Percentiles rank a stretch among this genome's conserved stretches.
These are phyloP conservation scores for Spheniscus humboldti DNA, from an alignment of 2,797 vertebrate genomes.

Conservation along the genomic window DNA sequence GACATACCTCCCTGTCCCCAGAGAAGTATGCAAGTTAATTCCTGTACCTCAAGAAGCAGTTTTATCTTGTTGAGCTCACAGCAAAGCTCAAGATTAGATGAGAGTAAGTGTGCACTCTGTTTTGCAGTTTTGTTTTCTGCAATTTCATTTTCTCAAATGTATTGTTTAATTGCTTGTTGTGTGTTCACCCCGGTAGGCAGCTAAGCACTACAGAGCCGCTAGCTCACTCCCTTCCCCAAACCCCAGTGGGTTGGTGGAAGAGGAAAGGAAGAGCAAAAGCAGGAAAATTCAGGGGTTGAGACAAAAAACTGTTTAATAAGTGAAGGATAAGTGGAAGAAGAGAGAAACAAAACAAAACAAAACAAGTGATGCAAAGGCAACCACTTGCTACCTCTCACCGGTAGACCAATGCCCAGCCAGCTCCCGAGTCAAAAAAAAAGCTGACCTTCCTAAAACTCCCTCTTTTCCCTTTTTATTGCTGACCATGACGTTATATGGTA, in stretches of 20 bases:
- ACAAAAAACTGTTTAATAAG: not conserved
- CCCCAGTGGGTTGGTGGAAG: accelerated
- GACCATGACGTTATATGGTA: accelerated
- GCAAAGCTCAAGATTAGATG: not conserved
- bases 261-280: not conserved
- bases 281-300: not conserved
- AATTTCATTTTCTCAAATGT: not conserved
- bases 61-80: not conserved
- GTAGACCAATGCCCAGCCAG: not conserved
- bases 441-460: not conserved
- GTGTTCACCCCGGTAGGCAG: not conserved
- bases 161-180: not conserved
- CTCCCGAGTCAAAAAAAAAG: not conserved
- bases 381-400: accelerated
- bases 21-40: not conserved
- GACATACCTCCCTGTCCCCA: accelerated
- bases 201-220: not conserved
- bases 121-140: not conserved
- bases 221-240: accelerated
- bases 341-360: not conserved
- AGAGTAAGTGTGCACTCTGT: not conserved
- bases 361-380: not conserved
- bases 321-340: not conserved
- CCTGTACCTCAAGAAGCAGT: not conserved
- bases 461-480: not conserved